These are phyloP conservation scores for Holothuria leucospilota DNA, from an alignment of 53 echinoderm and acorn worm genomes.

Conservation along the genomic window DNA sequence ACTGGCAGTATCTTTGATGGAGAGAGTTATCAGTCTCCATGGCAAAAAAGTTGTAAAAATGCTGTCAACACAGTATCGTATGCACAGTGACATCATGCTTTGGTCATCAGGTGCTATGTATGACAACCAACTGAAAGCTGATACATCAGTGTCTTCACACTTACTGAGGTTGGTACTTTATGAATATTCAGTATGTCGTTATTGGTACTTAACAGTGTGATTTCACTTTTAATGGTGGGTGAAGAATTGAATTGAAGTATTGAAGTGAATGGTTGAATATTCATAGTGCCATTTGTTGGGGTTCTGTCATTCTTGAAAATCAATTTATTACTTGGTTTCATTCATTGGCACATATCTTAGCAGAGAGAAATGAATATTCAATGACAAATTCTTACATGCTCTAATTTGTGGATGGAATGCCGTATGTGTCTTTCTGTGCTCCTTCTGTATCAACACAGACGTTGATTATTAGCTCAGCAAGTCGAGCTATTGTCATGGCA, in stretches of 20 bases:
- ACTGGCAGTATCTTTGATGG: conserved; percentile 88
- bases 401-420: too few species aligned
- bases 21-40: conserved; percentile 83
- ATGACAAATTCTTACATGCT: too few species aligned
- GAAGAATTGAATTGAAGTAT: too few species aligned
- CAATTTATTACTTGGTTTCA: neutral
- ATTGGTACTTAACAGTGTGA: neutral
- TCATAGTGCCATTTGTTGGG: neutral
- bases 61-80: conserved; percentile 94
- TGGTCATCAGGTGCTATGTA: conserved; percentile 95
- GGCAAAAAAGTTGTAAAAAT: conserved; percentile 78
- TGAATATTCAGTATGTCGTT: neutral
- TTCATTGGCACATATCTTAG: too few species aligned
- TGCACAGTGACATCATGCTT: conserved; percentile 90
- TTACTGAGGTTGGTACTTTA: conserved; percentile 68
- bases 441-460: too few species aligned
- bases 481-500: too few species aligned
- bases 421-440: too few species aligned
- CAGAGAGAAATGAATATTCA: too few species aligned
- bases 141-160: conserved; percentile 76
- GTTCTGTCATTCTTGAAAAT: neutral
- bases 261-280: too few species aligned
- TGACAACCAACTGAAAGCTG: conserved; percentile 70
- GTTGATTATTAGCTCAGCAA: too few species aligned
- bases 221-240: too few species aligned